A percentile compares a stretch with the other conserved stretches of the same genome.
phyloP scores from a whole-genome alignment of 2,797 vertebrate species.

The Anabas testudineus region DNA sequence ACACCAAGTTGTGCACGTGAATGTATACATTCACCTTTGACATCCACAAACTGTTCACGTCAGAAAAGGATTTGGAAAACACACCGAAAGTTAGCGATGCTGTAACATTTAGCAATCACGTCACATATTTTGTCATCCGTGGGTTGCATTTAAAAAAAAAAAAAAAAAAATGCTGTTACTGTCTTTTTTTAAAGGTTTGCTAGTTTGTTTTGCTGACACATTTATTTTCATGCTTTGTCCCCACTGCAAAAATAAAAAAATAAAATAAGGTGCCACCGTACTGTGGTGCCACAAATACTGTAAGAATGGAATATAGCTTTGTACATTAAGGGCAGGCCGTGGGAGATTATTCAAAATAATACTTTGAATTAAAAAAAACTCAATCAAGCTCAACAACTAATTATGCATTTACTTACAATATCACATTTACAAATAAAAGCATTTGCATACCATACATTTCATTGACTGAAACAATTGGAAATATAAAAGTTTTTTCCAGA shows the following conservation, averaged over 20 bases:
- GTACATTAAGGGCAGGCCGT: slow-evolving; percentile 75
- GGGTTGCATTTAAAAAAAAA: slow-evolving; percentile 60
- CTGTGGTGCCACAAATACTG: slow-evolving; percentile 71
- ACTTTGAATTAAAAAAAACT: slow-evolving; percentile 53
- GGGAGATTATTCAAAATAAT: slow-evolving; percentile 68
- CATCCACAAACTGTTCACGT: slow-evolving; percentile 40
- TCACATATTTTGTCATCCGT: slow-evolving; percentile 52
- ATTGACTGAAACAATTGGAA: slow-evolving; percentile 67
- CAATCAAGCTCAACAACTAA: slow-evolving; percentile 73
- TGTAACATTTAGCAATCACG: slow-evolving; percentile 50
- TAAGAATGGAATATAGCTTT: slow-evolving; percentile 69
- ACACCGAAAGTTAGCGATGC: slow-evolving; percentile 46
- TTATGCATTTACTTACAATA: slow-evolving; percentile 72
- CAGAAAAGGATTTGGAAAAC: slow-evolving; percentile 51
- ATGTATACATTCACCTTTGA: slow-evolving; percentile 37
- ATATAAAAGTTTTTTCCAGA: slow-evolving; percentile 62
- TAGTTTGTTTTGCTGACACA: slow-evolving; percentile 59
- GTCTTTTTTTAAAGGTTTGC: slow-evolving; percentile 41
- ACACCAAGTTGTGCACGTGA: slow-evolving; percentile 49
- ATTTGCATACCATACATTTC: slow-evolving; percentile 72
- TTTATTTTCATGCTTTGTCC: slow-evolving; percentile 78
- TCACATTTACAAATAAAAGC: slow-evolving; percentile 76
- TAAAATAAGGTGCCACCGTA: slow-evolving; percentile 70
- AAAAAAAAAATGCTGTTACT: slow-evolving; percentile 23
- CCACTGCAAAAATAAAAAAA: slow-evolving; percentile 71